Base-by-base conservation (phyloP, 2,113 vertebrate genomes). In the Labeo catla region DNA sequence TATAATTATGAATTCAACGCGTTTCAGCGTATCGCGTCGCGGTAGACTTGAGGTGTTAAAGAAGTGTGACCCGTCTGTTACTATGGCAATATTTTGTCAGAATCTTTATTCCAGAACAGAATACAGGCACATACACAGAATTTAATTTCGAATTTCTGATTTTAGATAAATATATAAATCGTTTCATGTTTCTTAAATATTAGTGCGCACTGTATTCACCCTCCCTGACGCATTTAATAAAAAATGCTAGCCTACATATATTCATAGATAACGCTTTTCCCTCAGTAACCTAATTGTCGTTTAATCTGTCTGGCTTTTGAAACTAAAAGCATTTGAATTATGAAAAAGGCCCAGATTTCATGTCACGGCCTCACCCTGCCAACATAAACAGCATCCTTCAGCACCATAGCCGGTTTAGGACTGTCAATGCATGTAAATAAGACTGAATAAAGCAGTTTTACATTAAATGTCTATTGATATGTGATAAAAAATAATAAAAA, bases 1-100 rank as follows among this genome's bases (percentile, higher is more conserved):
- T 13, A 23, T 73, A 73, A 73, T 1, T 3, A 39, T 0, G 36
- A 28, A 23, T 8, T 49, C 43, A 4, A 8, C n/a, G 39, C 39
- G 70, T n/a, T 21, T 45, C 8, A 9, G 15, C 19, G 21, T 3
- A 3, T 81, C 43, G 43, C 79, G 43, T 81, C 43, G 43, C 59
- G 13, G 36, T 34, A 49, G 39, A 65, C 45, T 23, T 65, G 4
- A 3, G 12, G 10, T 61, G 81, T 70, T 21, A 23, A 65, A 47
- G 57, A 74, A 50, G 13, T 7, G 47, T 83, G 81, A 83, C 81
- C 50, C 81, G 50, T 43, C 81, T 84, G 70, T 76, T 74, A 74
- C 68, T 84, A 84, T 76, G 83, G 68, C 34, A 49, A 45, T 84
- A 65, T 74, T 74, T 74, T 39, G 13, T 61, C 52, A 45, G 36